phyloP scores from a whole-genome alignment of 2,113 vertebrate genomes.

The Charadrius vociferus region DNA sequence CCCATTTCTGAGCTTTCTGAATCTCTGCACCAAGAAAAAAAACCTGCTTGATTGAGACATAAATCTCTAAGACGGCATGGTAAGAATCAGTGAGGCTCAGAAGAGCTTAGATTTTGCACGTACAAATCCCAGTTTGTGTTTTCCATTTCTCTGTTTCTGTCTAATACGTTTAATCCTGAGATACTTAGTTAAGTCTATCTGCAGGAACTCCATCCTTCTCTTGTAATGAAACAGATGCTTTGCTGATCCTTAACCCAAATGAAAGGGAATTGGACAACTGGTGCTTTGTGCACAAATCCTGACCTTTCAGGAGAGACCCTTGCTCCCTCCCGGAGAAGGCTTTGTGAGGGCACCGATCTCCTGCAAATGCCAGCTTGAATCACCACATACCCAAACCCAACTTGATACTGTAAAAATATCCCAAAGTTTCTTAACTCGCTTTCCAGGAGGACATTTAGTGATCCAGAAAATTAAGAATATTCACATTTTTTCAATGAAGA shows the following conservation, averaged over 20 bases:
- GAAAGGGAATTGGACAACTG: background rate
- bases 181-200: background rate
- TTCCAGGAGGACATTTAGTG: constrained; percentile 30
- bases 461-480: constrained; percentile 60
- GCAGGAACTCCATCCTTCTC: background rate
- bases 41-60: background rate
- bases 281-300: background rate
- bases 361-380: background rate
- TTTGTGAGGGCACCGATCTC: background rate
- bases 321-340: background rate
- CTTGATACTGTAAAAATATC: background rate
- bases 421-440: background rate
- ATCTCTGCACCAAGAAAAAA: background rate
- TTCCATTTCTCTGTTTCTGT: background rate
- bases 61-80: background rate
- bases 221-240: background rate
- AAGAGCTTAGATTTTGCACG: background rate
- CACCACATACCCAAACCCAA: background rate
- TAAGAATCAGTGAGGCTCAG: background rate
- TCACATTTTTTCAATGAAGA: background rate
- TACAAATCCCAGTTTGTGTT: background rate
- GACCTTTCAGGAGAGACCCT: background rate
- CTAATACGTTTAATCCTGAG: background rate
- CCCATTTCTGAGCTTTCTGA: background rate
- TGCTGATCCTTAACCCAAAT: background rate